Percentiles rank a stretch among this genome's conserved stretches.
Conservation (phyloP, 2,888 invertebrate genomes). For the Lampropteryx suffumata region DNA sequence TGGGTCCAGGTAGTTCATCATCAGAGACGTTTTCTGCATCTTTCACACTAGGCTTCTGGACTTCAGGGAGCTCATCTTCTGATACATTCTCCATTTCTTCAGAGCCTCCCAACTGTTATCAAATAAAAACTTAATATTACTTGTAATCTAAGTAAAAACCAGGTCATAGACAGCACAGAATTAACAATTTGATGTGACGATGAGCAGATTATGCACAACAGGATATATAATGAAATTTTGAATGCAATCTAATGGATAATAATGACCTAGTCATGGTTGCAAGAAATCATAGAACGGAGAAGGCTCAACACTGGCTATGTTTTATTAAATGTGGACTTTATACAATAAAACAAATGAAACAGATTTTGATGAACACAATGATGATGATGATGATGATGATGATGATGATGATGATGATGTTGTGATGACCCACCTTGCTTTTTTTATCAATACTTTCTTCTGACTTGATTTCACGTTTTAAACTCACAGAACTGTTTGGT, state of each 20-base stretch:
- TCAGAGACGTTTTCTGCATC: slow-evolving; percentile 93
- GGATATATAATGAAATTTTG: too few relatives aligned
- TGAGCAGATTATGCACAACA: too few relatives aligned
- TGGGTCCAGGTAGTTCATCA: slow-evolving; percentile 88
- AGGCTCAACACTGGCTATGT: too few relatives aligned
- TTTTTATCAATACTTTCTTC: slow-evolving; percentile 13
- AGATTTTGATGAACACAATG: background rate
- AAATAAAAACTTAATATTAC: background rate
- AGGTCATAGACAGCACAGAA: too few relatives aligned
- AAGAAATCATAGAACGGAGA: too few relatives aligned
- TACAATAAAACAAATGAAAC: too few relatives aligned
- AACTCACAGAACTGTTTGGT: background rate
- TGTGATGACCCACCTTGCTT: slow-evolving; percentile 9
- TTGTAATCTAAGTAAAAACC: too few relatives aligned
- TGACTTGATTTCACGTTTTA: slow-evolving; percentile 28
- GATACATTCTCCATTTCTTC: slow-evolving; percentile 93
- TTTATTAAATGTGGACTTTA: too few relatives aligned
- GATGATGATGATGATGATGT: background rate
- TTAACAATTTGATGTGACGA: too few relatives aligned
- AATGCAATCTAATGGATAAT: too few relatives aligned
- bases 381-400: too few relatives aligned
- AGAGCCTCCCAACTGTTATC: slow-evolving; percentile 75
- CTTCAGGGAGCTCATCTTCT: slow-evolving; percentile 90
- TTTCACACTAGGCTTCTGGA: slow-evolving; percentile 89
- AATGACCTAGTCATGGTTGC: too few relatives aligned